phyloP scores from a whole-genome alignment of 2,113 vertebrate species.

The Heptranchias perlo region DNA sequence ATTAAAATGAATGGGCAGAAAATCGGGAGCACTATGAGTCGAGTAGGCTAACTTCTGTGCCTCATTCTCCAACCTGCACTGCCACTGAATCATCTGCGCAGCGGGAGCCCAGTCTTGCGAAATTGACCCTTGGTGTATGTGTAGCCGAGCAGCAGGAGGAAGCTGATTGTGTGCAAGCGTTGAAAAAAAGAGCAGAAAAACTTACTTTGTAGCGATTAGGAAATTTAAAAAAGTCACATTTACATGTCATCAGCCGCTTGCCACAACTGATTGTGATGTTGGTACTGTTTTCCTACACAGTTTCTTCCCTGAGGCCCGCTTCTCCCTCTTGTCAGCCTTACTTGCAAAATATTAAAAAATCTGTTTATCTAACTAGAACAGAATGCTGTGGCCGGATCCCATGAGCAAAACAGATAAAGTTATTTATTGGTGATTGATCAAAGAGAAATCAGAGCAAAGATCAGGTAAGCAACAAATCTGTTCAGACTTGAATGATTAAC shows the following conservation, averaged over 20 bases:
- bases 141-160: not conserved
- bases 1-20: not conserved
- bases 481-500: not conserved
- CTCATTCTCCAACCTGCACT: not conserved
- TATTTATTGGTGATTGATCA: not conserved
- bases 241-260: not conserved
- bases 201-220: not conserved
- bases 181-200: not conserved
- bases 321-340: not conserved
- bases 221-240: not conserved
- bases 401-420: not conserved
- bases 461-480: not conserved
- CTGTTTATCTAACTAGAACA: not conserved
- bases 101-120: not conserved
- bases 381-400: not conserved
- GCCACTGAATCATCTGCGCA: not conserved
- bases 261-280: not conserved
- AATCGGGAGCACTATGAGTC: not conserved
- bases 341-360: not conserved
- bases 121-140: not conserved
- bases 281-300: not conserved
- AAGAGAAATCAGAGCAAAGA: not conserved
- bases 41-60: not conserved
- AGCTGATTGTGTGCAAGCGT: not conserved
- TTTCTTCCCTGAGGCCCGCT: not conserved